phyloP scores from a whole-genome alignment of 2,888 invertebrate species.

The Andrena camellia region DNA sequence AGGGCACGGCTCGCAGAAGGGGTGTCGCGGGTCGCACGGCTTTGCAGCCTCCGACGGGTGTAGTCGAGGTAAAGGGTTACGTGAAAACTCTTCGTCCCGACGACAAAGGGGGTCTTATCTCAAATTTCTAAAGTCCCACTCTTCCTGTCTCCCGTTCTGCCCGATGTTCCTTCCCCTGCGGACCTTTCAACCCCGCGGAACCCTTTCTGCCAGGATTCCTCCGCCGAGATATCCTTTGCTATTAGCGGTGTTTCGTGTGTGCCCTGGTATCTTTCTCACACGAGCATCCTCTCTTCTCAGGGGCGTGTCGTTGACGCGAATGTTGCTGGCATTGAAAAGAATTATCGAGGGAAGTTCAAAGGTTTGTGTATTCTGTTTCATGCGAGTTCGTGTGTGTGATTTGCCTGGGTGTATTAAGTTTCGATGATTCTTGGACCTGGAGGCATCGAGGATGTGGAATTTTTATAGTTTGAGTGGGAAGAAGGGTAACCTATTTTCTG shows the following conservation, averaged over 20 bases:
- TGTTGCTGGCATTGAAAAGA: constrained; percentile 9
- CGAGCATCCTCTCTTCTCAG: neutral
- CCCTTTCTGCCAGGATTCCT: constrained; percentile 42
- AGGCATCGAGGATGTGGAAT: no score
- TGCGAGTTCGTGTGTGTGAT: neutral
- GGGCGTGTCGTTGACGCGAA: constrained; percentile 1
- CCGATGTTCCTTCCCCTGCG: constrained; percentile 37
- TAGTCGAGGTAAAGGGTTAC: constrained; percentile 68
- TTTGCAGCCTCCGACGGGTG: constrained; percentile 57
- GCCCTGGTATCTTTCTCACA: constrained; percentile 38
- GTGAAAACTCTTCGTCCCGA: constrained; percentile 67
- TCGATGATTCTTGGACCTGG: neutral
- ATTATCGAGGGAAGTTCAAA: constrained; percentile 8
- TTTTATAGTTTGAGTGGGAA: no score
- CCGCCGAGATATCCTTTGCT: constrained; percentile 45
- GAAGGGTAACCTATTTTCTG: no score
- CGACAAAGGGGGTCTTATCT: constrained; percentile 71
- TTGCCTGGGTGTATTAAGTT: neutral
- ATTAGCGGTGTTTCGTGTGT: constrained; percentile 52
- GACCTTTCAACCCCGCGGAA: constrained; percentile 32
- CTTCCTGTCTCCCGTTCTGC: constrained; percentile 56
- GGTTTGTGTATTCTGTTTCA: constrained; percentile 2
- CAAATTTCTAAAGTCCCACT: constrained; percentile 69
- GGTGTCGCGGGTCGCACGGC: constrained; percentile 62
- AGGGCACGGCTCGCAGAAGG: constrained; percentile 42